Conservation (phyloP, 2,797 vertebrate species). For the Tapirus indicus region DNA sequence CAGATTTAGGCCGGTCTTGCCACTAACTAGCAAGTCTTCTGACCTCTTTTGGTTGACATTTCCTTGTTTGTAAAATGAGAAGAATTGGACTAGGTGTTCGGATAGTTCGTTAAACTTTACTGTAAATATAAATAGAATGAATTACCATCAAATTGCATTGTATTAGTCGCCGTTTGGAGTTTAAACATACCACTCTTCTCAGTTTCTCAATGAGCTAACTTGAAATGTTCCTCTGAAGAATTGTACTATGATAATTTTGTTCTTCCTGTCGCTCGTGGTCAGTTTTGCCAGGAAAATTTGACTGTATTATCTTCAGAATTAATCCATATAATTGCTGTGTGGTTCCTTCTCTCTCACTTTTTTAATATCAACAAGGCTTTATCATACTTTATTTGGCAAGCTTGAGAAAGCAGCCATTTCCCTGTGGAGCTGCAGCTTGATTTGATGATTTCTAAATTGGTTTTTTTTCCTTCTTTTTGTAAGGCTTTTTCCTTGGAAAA, state of each 20-base stretch:
- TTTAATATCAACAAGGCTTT: constrained; percentile 83
- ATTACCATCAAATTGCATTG: constrained; percentile 24
- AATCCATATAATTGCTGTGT: constrained; percentile 85
- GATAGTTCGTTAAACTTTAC: neutral
- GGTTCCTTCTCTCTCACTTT: constrained; percentile 14
- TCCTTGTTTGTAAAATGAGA: constrained; percentile 16
- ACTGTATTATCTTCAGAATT: constrained; percentile 85
- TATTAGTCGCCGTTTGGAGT: neutral
- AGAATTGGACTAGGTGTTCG: neutral
- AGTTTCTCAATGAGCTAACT: constrained; percentile 67
- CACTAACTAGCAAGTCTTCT: neutral
- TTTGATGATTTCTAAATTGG: constrained; percentile 70
- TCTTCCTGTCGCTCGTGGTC: constrained; percentile 80
- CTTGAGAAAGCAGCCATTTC: constrained; percentile 81
- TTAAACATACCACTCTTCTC: neutral
- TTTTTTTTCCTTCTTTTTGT: constrained; percentile 75
- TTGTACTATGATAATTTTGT: constrained; percentile 82
- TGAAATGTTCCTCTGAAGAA: constrained; percentile 76
- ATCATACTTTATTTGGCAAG: constrained; percentile 88
- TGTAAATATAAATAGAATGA: constrained; percentile 23
- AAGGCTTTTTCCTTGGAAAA: constrained; percentile 64
- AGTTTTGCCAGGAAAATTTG: constrained; percentile 88
- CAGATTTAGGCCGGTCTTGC: neutral
- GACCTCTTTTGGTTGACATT: constrained; percentile 16
- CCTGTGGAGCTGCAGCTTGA: constrained; percentile 71